A percentile compares a stretch with the other conserved stretches of the same genome.
Evolutionary conservation across 1,140 invertebrate species (phyloP).

Genomic region (Ditylenchus dipsaci): DNA sequence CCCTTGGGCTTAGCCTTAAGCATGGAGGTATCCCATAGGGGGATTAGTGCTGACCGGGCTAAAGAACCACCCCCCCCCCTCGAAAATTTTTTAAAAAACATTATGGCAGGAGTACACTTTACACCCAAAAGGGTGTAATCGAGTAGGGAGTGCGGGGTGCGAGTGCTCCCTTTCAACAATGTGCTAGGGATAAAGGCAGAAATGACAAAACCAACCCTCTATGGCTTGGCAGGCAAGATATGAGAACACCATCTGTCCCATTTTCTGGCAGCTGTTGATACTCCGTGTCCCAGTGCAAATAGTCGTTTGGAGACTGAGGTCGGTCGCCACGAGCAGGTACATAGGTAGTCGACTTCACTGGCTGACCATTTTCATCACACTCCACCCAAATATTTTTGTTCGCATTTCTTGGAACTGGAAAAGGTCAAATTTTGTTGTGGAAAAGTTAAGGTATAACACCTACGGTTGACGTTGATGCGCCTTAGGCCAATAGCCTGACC

Average conservation of each 20-base stretch:
- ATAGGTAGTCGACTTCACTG: conserved; percentile 37
- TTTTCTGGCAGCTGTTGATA: conserved; percentile 8
- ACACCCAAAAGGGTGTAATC: too few species aligned
- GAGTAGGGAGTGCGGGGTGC: too few species aligned
- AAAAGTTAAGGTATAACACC: not conserved
- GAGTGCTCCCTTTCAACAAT: too few species aligned
- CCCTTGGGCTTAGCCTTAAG: too few species aligned
- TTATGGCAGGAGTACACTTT: too few species aligned
- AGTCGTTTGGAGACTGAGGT: conserved; percentile 29
- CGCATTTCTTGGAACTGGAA: conserved; percentile 30
- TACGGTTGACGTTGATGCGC: conserved; percentile 40
- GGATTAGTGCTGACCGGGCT: too few species aligned
- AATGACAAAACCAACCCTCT: not conserved
- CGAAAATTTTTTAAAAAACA: too few species aligned
- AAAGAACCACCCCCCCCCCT: too few species aligned
- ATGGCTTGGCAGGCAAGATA: conserved; percentile 5
- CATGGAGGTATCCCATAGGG: too few species aligned
- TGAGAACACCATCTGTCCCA: conserved; percentile 17
- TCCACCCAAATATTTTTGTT: conserved; percentile 41
- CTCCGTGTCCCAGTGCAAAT: conserved; percentile 17
- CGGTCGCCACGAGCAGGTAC: conserved; percentile 44
- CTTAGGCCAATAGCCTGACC: conserved; percentile 57
- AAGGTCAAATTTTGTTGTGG: not conserved
- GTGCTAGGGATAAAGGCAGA: too few species aligned
- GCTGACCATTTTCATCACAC: conserved; percentile 47